Conservation (phyloP, 2,797 vertebrate species). For the Rhinella marina region DNA sequence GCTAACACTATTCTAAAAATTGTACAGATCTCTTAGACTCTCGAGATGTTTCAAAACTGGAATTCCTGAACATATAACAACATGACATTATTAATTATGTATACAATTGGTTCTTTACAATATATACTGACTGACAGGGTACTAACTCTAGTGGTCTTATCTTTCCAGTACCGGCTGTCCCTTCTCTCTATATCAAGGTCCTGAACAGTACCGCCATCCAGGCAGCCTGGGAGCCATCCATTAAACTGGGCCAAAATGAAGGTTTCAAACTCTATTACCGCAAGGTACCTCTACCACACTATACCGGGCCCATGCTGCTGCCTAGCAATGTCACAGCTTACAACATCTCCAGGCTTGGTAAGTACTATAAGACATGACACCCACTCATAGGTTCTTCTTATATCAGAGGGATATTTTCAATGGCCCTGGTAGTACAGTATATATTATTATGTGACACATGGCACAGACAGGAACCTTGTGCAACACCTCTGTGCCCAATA, state of each 20-base stretch:
- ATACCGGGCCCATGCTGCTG: slow-evolving; percentile 86
- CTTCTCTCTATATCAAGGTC: slow-evolving; percentile 87
- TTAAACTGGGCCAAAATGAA: slow-evolving; percentile 87
- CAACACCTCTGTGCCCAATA: slow-evolving; percentile 19
- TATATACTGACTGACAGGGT: not conserved
- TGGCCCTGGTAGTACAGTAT: not conserved
- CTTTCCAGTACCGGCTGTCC: slow-evolving; percentile 88
- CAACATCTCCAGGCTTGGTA: slow-evolving; percentile 92
- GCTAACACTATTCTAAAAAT: too few species aligned
- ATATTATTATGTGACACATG: slow-evolving; percentile 8
- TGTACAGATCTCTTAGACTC: too few species aligned
- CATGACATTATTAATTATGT: not conserved
- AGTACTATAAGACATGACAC: slow-evolving; percentile 65
- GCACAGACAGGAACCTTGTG: not conserved
- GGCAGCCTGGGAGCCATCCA: slow-evolving; percentile 88
- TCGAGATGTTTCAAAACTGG: too few species aligned
- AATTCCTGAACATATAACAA: too few species aligned
- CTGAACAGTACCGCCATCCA: slow-evolving; percentile 86
- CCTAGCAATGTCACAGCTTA: slow-evolving; percentile 85
- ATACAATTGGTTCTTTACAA: not conserved
- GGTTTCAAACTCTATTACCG: slow-evolving; percentile 95
- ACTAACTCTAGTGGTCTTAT: slow-evolving; percentile 15
- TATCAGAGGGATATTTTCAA: not conserved
- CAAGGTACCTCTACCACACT: slow-evolving; percentile 80
- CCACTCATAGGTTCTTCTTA: not conserved